Conservation (phyloP, 2,113 vertebrate species). For the Crypturellus undulatus region DNA sequence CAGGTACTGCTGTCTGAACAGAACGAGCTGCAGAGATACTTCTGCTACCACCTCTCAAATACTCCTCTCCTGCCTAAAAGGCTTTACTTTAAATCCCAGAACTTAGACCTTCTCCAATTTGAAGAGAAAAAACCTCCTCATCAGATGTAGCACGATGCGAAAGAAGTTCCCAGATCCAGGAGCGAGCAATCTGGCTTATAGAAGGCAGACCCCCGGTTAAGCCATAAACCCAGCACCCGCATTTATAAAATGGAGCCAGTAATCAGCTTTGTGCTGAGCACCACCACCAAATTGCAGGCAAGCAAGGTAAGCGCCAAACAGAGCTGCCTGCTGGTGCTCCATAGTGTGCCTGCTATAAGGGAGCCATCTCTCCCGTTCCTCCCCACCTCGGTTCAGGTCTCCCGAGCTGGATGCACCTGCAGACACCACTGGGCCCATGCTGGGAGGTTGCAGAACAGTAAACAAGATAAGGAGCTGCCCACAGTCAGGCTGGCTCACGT, state of each 20-base stretch:
- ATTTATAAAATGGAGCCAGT: background rate
- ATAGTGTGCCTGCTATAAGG: accelerated
- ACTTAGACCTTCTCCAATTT: background rate
- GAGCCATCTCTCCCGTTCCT: background rate
- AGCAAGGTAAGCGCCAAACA: background rate
- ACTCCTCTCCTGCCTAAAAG: background rate
- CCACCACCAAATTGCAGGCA: background rate
- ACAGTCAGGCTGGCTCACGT: background rate
- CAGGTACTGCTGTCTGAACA: accelerated
- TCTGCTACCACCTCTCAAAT: background rate
- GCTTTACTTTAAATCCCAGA: background rate
- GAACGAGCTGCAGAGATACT: background rate
- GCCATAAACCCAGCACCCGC: background rate
- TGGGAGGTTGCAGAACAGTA: background rate
- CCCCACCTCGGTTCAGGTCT: background rate
- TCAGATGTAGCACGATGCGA: background rate
- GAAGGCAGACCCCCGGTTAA: background rate
- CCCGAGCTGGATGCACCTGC: accelerated
- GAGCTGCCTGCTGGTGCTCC: background rate
- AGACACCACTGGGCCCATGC: accelerated
- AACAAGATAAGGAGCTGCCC: background rate
- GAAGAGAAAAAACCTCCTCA: background rate
- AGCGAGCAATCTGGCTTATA: background rate
- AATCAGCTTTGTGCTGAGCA: background rate
- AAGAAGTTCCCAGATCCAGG: background rate